A percentile compares a stretch with the other conserved stretches of the same genome.
phyloP scores from a whole-genome alignment of 2,888 invertebrate species.

The Ornithoptera alexandrae region DNA sequence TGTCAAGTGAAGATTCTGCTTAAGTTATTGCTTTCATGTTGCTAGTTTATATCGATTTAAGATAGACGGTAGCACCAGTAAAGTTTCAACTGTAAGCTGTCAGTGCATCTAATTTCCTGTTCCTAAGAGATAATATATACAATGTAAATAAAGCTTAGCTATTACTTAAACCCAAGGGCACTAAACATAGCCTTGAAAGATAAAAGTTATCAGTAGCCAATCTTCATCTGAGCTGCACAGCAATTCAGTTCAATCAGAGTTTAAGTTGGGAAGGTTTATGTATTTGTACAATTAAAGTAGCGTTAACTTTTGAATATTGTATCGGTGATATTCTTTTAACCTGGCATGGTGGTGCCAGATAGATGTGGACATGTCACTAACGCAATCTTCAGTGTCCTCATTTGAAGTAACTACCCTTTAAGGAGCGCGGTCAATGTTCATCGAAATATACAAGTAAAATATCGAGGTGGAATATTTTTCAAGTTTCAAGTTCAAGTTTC shows the following conservation, averaged over 20 bases:
- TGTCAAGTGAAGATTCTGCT: no score
- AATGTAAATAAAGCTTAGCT: no score
- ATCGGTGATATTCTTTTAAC: constrained; percentile 37
- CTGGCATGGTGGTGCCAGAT: constrained; percentile 39
- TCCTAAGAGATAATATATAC: no score
- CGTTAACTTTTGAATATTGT: constrained; percentile 21
- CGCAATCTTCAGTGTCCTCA: constrained; percentile 38
- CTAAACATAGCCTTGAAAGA: constrained; percentile 5
- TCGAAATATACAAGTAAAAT: constrained; percentile 41
- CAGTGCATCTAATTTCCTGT: no score
- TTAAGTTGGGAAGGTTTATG: no score
- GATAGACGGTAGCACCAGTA: no score
- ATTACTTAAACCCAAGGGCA: neutral
- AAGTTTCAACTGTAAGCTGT: no score
- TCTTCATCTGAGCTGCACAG: no score
- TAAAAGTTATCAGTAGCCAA: constrained; percentile 33
- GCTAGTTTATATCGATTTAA: no score
- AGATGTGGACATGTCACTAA: constrained; percentile 51
- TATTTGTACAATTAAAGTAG: no score
- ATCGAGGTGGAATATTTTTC: neutral
- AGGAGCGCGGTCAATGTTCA: constrained; percentile 35
- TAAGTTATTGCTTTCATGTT: no score
- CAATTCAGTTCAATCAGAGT: no score
- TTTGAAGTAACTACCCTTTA: constrained; percentile 38
- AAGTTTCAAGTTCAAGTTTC: neutral